phyloP scores from a whole-genome alignment of 2,888 invertebrate genomes.

The Helicoverpa assulta region DNA sequence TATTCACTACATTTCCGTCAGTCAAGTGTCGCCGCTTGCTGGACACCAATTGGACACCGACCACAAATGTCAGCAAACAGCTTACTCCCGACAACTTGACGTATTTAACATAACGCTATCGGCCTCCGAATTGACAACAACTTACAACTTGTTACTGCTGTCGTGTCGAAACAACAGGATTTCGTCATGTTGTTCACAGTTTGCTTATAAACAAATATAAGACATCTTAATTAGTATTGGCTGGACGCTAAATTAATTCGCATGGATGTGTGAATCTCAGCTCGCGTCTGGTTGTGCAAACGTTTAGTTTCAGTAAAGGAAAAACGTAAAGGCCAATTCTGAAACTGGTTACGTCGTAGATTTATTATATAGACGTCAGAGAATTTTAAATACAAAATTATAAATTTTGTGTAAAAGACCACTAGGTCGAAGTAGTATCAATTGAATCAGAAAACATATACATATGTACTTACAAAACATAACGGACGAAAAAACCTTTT shows the following conservation, averaged over 20 bases:
- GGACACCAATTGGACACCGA: not conserved
- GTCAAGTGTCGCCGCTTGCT: not conserved
- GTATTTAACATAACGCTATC: constrained; percentile 22
- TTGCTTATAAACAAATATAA: constrained; percentile 5
- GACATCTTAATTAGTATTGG: constrained; percentile 38
- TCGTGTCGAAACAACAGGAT: constrained; percentile 33
- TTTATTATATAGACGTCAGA: not conserved
- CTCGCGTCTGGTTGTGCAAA: constrained; percentile 26
- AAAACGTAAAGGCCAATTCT: not conserved
- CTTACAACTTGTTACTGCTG: constrained; percentile 13
- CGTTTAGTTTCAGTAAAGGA: not conserved
- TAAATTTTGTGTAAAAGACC: not conserved
- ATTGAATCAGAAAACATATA: no score
- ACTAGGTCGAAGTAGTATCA: no score
- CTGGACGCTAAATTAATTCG: constrained; percentile 28
- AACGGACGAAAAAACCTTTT: not conserved
- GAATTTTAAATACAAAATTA: not conserved
- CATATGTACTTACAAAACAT: no score
- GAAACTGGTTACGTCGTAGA: not conserved
- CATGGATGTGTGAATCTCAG: constrained; percentile 34
- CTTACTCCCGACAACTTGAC: constrained; percentile 28
- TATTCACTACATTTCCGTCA: constrained; percentile 10
- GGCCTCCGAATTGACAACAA: constrained; percentile 27
- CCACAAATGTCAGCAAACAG: constrained; percentile 28
- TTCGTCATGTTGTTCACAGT: constrained; percentile 24